phyloP scores from a whole-genome alignment of 2,113 vertebrate genomes.

The Varanus salvator region DNA sequence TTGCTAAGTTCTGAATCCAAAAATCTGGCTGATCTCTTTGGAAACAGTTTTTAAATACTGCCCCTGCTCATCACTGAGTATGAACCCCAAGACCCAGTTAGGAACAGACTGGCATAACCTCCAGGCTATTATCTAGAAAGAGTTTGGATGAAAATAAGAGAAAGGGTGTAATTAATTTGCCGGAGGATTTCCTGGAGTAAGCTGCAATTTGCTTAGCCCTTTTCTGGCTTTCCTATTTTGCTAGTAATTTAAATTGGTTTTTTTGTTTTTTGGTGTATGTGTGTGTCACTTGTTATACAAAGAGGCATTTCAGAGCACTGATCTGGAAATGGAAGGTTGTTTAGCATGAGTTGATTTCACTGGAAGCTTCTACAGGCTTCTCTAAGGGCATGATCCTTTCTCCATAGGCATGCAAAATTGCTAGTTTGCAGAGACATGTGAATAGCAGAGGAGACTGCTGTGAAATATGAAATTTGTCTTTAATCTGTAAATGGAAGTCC shows the following conservation, averaged over 20 bases:
- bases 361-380: not conserved
- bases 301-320: not conserved
- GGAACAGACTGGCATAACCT: not conserved
- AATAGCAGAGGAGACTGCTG: not conserved
- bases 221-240: not conserved
- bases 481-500: not conserved
- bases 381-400: not conserved
- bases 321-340: constrained; percentile 36
- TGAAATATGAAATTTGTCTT: constrained; percentile 20
- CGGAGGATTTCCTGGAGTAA: constrained; percentile 11
- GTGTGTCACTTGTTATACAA: not conserved
- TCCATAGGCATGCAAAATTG: not conserved
- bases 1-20: not conserved
- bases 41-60: not conserved
- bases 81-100: not conserved
- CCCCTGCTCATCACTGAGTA: not conserved
- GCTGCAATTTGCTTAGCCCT: constrained; percentile 8
- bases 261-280: not conserved
- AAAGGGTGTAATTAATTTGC: constrained; percentile 9
- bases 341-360: not conserved
- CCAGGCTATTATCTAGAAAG: not conserved
- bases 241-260: not conserved
- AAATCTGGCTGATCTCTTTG: not conserved
- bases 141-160: not conserved
- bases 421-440: constrained; percentile 5